A percentile compares a stretch with the other conserved stretches of the same genome.
Conservation (phyloP, 2,888 invertebrate genomes). For the Eupithecia exiguata region DNA sequence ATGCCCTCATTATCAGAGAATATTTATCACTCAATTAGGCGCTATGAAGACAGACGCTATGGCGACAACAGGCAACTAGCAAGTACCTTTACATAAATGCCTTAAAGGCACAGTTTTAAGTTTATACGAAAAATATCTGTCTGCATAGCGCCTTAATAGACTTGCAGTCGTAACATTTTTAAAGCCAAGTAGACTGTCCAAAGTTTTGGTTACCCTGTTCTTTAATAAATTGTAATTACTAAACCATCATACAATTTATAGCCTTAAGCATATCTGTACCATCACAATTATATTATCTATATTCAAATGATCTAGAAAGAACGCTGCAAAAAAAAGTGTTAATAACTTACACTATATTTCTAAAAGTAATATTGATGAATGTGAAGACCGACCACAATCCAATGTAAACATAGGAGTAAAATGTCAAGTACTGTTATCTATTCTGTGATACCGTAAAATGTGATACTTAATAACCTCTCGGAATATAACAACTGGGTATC, state of each 20-base stretch:
- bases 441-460: not conserved
- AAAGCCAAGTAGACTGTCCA: not conserved
- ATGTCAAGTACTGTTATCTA: not conserved
- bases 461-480: not conserved
- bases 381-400: slow-evolving; percentile 41
- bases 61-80: too few species aligned
- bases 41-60: too few species aligned
- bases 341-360: slow-evolving; percentile 42
- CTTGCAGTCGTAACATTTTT: not conserved
- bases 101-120: too few species aligned
- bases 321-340: slow-evolving; percentile 43
- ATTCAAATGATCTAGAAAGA: slow-evolving; percentile 41
- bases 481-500: not conserved
- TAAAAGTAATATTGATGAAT: slow-evolving; percentile 41
- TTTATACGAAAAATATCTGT: too few species aligned
- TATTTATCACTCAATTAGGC: too few species aligned
- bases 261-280: slow-evolving; percentile 2
- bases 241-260: slow-evolving; percentile 15
- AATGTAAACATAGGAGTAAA: slow-evolving; percentile 22
- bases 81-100: too few species aligned
- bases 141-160: not conserved
- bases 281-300: slow-evolving; percentile 24
- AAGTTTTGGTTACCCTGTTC: not conserved
- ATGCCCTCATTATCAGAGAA: too few species aligned
- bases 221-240: not conserved